Conservation (phyloP, 2,113 vertebrate genomes). For the Ardeotis arabs region DNA sequence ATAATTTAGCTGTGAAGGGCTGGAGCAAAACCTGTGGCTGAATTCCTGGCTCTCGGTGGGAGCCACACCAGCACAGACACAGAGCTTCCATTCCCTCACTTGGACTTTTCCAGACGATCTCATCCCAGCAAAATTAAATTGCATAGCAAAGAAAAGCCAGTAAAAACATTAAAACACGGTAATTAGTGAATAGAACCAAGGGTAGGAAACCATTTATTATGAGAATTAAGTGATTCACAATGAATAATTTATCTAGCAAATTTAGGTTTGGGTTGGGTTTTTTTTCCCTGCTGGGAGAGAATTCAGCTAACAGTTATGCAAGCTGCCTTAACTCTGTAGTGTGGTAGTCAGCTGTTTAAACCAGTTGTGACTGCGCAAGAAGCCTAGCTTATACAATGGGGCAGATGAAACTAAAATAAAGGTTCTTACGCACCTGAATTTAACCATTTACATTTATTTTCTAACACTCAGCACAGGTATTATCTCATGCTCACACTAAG, state of each 20-base stretch:
- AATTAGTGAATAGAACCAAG: constrained; percentile 54
- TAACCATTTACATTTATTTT: neutral
- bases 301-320: neutral
- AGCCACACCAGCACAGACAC: neutral
- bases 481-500: neutral
- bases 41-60: neutral
- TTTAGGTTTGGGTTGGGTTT: neutral
- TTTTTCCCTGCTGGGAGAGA: neutral
- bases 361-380: neutral
- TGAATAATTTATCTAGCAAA: constrained; percentile 58
- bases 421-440: neutral
- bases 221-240: constrained; percentile 55
- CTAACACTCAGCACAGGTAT: neutral
- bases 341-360: neutral
- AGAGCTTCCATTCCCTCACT: neutral
- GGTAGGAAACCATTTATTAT: constrained; percentile 53
- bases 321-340: neutral
- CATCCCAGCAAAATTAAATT: constrained; percentile 37
- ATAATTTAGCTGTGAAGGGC: neutral
- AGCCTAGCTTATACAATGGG: neutral
- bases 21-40: neutral
- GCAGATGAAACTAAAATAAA: neutral
- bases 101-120: constrained; percentile 11
- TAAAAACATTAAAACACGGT: constrained; percentile 41
- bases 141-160: constrained; percentile 37